phyloP scores from a whole-genome alignment of 1,140 invertebrate species.

The Zaprionus lachaisei region DNA sequence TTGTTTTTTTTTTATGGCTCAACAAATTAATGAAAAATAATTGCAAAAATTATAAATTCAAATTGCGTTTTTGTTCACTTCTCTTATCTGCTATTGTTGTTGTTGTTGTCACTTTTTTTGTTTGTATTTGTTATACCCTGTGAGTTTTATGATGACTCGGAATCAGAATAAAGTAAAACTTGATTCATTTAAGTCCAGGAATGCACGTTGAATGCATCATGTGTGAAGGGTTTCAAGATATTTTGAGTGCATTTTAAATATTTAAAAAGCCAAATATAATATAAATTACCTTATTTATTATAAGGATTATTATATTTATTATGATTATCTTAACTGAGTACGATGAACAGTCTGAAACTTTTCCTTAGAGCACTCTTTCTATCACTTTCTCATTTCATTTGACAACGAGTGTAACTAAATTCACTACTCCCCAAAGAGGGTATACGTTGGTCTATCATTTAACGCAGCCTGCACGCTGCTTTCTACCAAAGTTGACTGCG shows the following conservation, averaged over 20 bases:
- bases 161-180: not conserved
- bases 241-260: too few relatives aligned
- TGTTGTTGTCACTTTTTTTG: conserved; percentile 7
- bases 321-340: not conserved
- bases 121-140: conserved; percentile 16
- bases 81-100: conserved; percentile 19
- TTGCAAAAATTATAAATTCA: conserved; percentile 83
- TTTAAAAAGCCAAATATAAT: too few relatives aligned
- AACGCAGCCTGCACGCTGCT: not conserved
- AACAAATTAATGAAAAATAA: conserved; percentile 78
- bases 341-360: not conserved
- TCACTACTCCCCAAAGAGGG: conserved; percentile 2
- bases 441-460: not conserved
- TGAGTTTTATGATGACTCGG: not conserved
- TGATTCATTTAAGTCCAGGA: not conserved
- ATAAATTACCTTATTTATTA: too few relatives aligned
- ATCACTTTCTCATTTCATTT: too few relatives aligned
- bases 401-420: not conserved
- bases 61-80: conserved; percentile 66
- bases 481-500: conserved; percentile 20
- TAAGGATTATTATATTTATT: too few relatives aligned
- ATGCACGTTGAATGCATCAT: too few relatives aligned
- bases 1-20: conserved; percentile 59
- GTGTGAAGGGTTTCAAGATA: too few relatives aligned
- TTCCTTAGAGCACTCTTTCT: too few relatives aligned